Evolutionary conservation across 2,888 invertebrate genomes (phyloP).

Genomic region (Habrosyne pyritoides): DNA sequence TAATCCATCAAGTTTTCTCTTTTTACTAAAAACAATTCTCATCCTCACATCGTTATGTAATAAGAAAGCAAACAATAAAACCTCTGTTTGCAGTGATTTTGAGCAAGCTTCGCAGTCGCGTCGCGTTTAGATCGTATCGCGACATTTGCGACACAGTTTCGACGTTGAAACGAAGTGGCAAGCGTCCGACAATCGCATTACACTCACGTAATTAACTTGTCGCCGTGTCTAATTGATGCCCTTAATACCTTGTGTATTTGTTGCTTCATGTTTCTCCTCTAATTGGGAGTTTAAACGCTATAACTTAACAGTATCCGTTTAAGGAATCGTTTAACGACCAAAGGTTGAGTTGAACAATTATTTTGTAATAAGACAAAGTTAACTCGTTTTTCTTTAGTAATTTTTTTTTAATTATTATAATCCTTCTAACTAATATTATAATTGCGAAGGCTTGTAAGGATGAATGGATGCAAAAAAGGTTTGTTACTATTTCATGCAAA

Average conservation of each 20-base stretch:
- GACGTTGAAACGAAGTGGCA: conserved; percentile 27
- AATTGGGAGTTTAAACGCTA: not conserved
- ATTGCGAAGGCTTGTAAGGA: no score
- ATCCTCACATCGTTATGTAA: not conserved
- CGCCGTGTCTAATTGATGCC: conserved; percentile 36
- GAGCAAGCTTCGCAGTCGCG: conserved; percentile 18
- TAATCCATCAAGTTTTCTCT: not conserved
- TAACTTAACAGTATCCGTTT: not conserved
- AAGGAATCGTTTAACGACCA: not conserved
- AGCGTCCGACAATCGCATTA: conserved; percentile 17
- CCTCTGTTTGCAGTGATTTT: conserved; percentile 13
- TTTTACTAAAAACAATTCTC: not conserved
- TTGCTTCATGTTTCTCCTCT: conserved; percentile 5
- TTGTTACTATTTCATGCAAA: no score
- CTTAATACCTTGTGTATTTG: conserved; percentile 17
- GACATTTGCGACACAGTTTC: conserved; percentile 18
- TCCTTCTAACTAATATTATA: no score
- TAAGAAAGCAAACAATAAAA: not conserved
- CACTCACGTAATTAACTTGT: conserved; percentile 39
- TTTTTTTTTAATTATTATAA: no score
- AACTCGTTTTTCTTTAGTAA: no score
- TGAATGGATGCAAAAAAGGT: no score
- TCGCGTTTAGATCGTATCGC: conserved; percentile 31
- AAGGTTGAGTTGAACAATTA: not conserved
- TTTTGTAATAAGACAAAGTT: not conserved